These are phyloP conservation scores for Pangasius krempfi DNA, from an alignment of 2,797 vertebrate genomes.

Conservation along the genomic window DNA sequence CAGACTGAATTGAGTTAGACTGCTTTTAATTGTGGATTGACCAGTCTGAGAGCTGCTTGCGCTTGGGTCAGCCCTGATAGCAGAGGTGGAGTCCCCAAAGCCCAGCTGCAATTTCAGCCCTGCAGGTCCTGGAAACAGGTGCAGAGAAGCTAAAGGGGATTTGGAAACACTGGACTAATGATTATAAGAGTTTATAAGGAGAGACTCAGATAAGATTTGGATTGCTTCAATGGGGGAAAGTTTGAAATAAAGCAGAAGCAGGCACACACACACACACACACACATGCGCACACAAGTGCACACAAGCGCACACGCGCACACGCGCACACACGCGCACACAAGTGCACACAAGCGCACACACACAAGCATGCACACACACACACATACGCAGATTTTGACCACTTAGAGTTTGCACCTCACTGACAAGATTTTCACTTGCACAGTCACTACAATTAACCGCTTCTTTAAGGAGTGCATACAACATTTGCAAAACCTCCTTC, in stretches of 20 bases:
- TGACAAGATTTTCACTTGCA: conserved; percentile 34
- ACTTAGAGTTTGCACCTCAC: background rate
- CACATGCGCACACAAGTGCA: background rate
- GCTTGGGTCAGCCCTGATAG: conserved; percentile 71
- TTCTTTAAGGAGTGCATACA: conserved; percentile 37
- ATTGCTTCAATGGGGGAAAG: conserved; percentile 41
- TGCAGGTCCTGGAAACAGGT: conserved; percentile 49
- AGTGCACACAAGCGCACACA: background rate
- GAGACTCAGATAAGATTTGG: conserved; percentile 51
- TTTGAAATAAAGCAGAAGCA: conserved; percentile 31
- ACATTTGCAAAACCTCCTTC: conserved; percentile 46
- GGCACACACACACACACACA: background rate
- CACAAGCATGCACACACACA: background rate
- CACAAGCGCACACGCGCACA: background rate
- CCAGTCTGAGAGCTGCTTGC: conserved; percentile 77
- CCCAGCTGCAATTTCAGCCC: conserved; percentile 74
- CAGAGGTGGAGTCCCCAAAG: conserved; percentile 72
- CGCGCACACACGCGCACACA: background rate
- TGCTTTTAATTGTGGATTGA: conserved; percentile 83
- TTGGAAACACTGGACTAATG: conserved; percentile 52
- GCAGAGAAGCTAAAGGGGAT: conserved; percentile 40
- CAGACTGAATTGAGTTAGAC: conserved; percentile 79
- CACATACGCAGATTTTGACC: background rate
- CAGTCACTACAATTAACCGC: conserved; percentile 46
- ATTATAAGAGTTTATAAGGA: conserved; percentile 50